A percentile compares a stretch with the other conserved stretches of the same genome.
Evolutionary conservation across 2,113 vertebrate species (phyloP).

Genomic region (Scatophagus argus): DNA sequence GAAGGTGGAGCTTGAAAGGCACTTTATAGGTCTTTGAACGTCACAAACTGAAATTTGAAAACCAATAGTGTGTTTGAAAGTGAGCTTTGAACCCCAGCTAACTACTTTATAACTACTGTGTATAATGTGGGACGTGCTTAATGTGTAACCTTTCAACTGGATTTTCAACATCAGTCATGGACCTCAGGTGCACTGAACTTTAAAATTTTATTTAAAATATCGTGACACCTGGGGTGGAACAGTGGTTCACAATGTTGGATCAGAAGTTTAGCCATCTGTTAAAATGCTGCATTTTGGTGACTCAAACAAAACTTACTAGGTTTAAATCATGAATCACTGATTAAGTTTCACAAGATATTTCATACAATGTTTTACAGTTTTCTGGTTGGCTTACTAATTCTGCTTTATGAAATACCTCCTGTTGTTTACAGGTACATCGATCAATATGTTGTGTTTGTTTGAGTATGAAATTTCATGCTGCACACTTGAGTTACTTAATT

Average conservation of each 20-base stretch:
- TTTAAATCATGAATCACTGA: background rate
- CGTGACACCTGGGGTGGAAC: background rate
- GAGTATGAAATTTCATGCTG: constrained; percentile 14
- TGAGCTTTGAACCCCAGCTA: background rate
- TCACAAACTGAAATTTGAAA: background rate
- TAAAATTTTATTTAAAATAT: constrained; percentile 15
- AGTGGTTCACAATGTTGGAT: constrained; percentile 35
- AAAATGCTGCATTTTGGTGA: background rate
- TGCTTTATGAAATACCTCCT: constrained; percentile 1
- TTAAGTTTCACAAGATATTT: background rate
- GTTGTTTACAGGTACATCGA: background rate
- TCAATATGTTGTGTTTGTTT: background rate
- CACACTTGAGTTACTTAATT: constrained; percentile 18
- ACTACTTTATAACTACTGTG: background rate
- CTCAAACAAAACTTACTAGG: background rate
- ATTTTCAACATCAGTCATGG: constrained; percentile 9
- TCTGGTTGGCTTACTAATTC: background rate
- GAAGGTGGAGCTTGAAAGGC: constrained; percentile 19
- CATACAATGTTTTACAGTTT: background rate
- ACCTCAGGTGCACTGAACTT: background rate
- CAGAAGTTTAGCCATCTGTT: background rate
- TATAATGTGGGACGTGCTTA: background rate
- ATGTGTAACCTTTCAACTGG: constrained; percentile 26
- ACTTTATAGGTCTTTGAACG: background rate
- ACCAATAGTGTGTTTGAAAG: constrained; percentile 1